A percentile compares a stretch with the other conserved stretches of the same genome.
phyloP scores from a whole-genome alignment of 1,140 invertebrate genomes.

The Teleopsis dalmanni region DNA sequence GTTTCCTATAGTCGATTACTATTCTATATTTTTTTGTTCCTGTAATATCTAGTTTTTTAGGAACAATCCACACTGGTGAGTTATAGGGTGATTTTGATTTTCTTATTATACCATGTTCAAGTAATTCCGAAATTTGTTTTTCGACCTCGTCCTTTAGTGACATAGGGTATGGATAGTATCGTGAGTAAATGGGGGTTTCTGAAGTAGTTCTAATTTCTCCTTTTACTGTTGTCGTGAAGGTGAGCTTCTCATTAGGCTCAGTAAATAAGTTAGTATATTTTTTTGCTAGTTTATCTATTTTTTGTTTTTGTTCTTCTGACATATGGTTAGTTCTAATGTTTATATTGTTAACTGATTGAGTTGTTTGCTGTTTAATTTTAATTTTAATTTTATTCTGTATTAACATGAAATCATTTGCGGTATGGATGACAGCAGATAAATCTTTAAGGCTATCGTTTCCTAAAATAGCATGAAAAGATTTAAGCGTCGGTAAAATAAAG shows the following conservation, averaged over 20 bases:
- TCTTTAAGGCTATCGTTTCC: conserved; percentile 5
- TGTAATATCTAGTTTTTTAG: conserved; percentile 13
- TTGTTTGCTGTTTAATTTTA: background rate
- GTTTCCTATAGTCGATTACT: conserved; percentile 34
- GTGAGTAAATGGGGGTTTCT: conserved; percentile 7
- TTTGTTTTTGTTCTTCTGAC: background rate
- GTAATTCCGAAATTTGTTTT: conserved; percentile 13
- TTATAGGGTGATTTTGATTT: conserved; percentile 18
- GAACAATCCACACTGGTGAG: conserved; percentile 17
- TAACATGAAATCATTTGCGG: conserved; percentile 2
- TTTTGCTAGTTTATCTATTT: background rate
- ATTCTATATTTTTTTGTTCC: conserved; percentile 33
- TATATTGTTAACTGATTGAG: conserved; percentile 6
- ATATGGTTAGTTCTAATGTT: background rate
- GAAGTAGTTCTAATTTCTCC: conserved; percentile 2
- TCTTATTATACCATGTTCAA: conserved; percentile 17
- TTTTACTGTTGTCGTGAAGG: background rate
- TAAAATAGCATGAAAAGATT: conserved; percentile 2
- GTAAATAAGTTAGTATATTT: background rate
- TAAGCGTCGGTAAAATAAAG: conserved; percentile 5
- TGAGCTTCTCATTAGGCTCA: conserved; percentile 1
- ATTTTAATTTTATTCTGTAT: background rate
- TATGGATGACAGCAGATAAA: background rate
- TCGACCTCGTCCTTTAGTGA: conserved; percentile 13
- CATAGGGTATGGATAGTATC: conserved; percentile 15